phyloP scores from a whole-genome alignment of 2,113 vertebrate genomes.

The Eclectus roratus region DNA sequence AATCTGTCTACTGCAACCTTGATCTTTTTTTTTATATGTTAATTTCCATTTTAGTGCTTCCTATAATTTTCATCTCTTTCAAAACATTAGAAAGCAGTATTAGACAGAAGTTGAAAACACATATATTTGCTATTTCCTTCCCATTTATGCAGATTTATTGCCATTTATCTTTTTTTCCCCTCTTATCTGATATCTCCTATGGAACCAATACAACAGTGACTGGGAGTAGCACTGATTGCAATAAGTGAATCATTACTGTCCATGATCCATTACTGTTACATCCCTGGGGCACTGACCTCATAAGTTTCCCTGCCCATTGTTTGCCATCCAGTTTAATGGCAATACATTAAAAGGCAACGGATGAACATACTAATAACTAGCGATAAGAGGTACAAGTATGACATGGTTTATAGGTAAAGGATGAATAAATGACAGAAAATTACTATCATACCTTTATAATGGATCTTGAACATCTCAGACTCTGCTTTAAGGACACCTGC shows the following conservation, averaged over 20 bases:
- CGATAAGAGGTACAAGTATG: neutral
- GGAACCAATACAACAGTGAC: constrained; percentile 9
- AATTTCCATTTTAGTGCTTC: constrained; percentile 13
- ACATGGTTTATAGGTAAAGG: constrained; percentile 25
- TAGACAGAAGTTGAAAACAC: neutral
- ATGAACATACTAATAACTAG: constrained; percentile 31
- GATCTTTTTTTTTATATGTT: neutral
- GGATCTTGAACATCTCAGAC: neutral
- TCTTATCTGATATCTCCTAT: neutral
- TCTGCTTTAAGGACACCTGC: neutral
- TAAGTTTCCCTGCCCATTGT: constrained; percentile 8
- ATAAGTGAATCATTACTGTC: constrained; percentile 49
- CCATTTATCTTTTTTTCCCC: neutral
- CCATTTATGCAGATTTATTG: neutral
- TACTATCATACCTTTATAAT: neutral
- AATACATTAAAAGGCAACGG: constrained; percentile 23
- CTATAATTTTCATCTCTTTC: neutral
- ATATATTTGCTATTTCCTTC: constrained; percentile 1
- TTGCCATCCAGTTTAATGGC: constrained; percentile 34
- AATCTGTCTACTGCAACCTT: neutral
- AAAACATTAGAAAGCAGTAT: neutral
- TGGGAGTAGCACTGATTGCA: constrained; percentile 21
- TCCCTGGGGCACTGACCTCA: constrained; percentile 2
- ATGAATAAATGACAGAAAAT: constrained; percentile 25
- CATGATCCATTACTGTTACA: constrained; percentile 38